Evolutionary conservation across 2,888 invertebrate species (phyloP).

Genomic region (Nowickia ferox): DNA sequence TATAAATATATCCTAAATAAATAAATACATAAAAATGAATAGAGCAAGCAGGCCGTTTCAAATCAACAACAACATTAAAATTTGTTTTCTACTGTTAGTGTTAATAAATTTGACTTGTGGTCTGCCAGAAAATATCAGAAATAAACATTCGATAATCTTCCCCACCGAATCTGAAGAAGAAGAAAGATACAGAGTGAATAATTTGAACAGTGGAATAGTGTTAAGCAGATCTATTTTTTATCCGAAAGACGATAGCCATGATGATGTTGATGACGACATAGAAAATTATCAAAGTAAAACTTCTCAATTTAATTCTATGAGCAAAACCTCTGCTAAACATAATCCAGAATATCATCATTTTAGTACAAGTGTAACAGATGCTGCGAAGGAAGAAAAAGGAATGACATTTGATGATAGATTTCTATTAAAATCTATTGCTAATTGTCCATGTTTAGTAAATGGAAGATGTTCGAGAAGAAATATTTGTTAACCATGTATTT

Average conservation of each 20-base stretch:
- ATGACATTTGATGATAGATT: conserved; percentile 36
- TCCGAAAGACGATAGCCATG: conserved; percentile 44
- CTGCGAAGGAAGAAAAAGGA: not conserved
- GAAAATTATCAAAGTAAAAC: not conserved
- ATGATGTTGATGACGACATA: conserved; percentile 4
- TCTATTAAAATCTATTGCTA: not conserved
- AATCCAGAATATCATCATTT: not conserved
- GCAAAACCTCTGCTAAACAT: not conserved
- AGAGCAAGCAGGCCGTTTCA: not conserved
- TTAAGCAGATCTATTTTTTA: not conserved
- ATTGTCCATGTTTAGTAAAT: conserved; percentile 30
- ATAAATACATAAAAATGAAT: not conserved
- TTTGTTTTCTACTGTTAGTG: not conserved
- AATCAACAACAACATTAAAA: not conserved
- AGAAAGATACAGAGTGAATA: conserved; percentile 8
- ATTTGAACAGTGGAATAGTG: not conserved
- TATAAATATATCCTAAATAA: not conserved
- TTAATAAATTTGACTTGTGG: conserved; percentile 4
- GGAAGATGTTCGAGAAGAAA: conserved; percentile 12
- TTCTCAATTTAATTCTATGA: not conserved
- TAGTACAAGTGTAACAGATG: not conserved
- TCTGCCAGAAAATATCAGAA: not conserved
- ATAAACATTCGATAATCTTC: conserved; percentile 18
- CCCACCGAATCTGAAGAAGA: conserved; percentile 37
- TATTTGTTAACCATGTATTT: not conserved